Percentiles rank a stretch among this genome's conserved stretches.
phyloP scores from a whole-genome alignment of 1,140 invertebrate species.

The Wiebesia pumilae region DNA sequence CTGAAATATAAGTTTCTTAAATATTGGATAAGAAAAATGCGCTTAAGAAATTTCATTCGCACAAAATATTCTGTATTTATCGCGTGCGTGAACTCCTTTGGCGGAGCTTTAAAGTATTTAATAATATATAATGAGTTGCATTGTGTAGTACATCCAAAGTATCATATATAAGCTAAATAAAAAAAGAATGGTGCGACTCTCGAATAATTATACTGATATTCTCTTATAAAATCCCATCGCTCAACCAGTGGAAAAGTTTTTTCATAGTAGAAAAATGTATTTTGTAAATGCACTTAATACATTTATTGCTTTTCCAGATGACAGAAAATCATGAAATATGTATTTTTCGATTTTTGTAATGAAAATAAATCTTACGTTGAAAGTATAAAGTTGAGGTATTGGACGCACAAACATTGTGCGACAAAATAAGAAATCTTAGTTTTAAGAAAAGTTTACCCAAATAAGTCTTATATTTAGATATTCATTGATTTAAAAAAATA shows the following conservation, averaged over 20 bases:
- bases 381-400: not conserved
- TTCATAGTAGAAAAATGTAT: conserved; percentile 1
- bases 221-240: not conserved
- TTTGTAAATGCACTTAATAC: conserved; percentile 14
- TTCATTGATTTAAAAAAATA: not conserved
- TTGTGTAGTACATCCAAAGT: not conserved
- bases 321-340: conserved; percentile 15
- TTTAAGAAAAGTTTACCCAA: not conserved
- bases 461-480: not conserved
- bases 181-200: not conserved
- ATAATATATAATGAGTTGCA: conserved; percentile 1
- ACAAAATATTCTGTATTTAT: not conserved
- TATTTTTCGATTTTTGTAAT: not conserved
- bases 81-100: not conserved
- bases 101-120: not conserved
- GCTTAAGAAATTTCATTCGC: conserved; percentile 21
- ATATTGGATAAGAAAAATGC: not conserved
- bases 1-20: not conserved
- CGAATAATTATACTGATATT: not conserved
- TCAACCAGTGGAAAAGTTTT: not conserved
- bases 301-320: conserved; percentile 1
- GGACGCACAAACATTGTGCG: not conserved
- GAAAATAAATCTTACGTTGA: not conserved
- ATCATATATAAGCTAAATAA: not conserved
- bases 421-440: not conserved